A percentile compares a stretch with the other conserved stretches of the same genome.
These are phyloP conservation scores for Polydrusus tereticollis DNA, from an alignment of 2,888 invertebrate species.

Conservation along the genomic window DNA sequence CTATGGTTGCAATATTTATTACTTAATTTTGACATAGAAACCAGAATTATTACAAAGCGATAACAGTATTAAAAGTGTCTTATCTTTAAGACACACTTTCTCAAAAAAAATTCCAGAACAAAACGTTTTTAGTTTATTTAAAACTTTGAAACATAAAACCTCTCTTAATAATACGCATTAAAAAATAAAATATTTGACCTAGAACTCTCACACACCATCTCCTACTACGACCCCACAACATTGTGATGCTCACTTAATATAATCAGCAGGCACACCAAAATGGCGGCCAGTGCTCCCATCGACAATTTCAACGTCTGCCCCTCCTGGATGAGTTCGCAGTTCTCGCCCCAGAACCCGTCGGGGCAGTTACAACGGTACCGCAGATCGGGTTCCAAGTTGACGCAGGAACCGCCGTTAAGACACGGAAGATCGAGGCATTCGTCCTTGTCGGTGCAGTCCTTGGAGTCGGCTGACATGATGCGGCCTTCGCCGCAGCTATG, in stretches of 20 bases:
- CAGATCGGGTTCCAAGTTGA: constrained; percentile 90
- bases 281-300: constrained; percentile 97
- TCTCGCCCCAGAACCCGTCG: constrained; percentile 94
- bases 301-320: constrained; percentile 95
- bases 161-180: too few relatives aligned
- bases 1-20: too few relatives aligned
- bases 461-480: constrained; percentile 89
- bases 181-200: too few relatives aligned
- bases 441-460: constrained; percentile 95
- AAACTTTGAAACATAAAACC: too few relatives aligned
- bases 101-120: too few relatives aligned
- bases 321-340: constrained; percentile 94
- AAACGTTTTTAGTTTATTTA: too few relatives aligned
- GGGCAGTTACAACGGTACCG: constrained; percentile 91
- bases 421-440: constrained; percentile 96
- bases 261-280: constrained; percentile 96
- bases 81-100: too few relatives aligned
- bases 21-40: too few relatives aligned
- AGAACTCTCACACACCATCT: neutral
- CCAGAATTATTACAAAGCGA: too few relatives aligned
- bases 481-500: constrained; percentile 93
- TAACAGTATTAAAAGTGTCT: neutral
- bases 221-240: constrained; percentile 1
- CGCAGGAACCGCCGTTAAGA: constrained; percentile 92
- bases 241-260: constrained; percentile 88